Evolutionary conservation across 2,113 vertebrate species (phyloP), one percentile per base, ranked within the genome.

Genomic region (Aldabrachelys gigantea): DNA sequence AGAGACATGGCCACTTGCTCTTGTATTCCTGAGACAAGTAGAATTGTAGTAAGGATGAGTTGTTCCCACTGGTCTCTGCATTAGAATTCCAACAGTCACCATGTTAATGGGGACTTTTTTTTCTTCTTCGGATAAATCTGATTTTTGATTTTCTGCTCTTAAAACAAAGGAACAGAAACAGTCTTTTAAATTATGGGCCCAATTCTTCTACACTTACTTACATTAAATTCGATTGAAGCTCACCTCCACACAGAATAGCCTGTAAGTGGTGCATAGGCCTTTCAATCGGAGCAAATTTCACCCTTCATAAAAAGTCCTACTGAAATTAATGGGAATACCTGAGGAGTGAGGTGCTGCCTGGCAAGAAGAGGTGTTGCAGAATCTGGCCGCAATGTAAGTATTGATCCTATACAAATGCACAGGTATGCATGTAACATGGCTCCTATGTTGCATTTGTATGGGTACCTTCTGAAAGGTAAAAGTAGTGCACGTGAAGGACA

Each of bases 61-160:
- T 85, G 65, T 79, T 96, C 90, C 93, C 94, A 75, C 1, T 80
- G 84, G 89, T 81, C 65, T 87, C 83, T 52, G 57, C 85, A 94
- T 85, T 92, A 96, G 89, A 94, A 94, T 96, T 96, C 96, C 87
- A 88, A 50, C 82, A 89, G 81, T n/a, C 89, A 31, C 52, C 2
- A 89, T 69, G 90, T 95, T 96, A 97, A 97, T 0, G 1, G 96
- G 92, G 53, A 82, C 85, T 96, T 81, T 4, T n/a, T 96, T 96
- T 95, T 93, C 93, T 96, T 95, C 90, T 76, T 76, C 22, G 75
- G 21, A 85, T 91, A 93, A 93, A 89, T 56, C 90, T 88, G 89
- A 92, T 59, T 84, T 92, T 92, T 97, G 96, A 97, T 95, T 96
- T n/a, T 95, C 95, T 84, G 89, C 93, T 95, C 89, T 95, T 82